Base-by-base conservation (phyloP, 2,113 vertebrate genomes). In the Callipepla squamata region DNA sequence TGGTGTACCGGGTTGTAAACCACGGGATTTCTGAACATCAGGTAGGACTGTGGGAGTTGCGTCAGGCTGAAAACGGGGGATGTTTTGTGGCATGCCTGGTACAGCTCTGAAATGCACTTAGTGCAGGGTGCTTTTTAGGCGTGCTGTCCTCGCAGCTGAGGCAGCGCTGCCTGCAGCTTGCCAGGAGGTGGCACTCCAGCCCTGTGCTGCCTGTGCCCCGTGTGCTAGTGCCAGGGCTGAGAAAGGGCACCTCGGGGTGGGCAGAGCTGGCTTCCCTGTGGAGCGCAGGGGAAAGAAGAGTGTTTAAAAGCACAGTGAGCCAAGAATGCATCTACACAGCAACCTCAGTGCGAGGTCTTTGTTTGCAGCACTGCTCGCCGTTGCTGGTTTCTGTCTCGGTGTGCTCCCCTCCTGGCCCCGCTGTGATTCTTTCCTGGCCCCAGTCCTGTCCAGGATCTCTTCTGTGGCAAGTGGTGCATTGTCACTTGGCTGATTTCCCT, bases 151-250 rank as follows among this genome's bases (percentile, higher is more conserved):
- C 51, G 63, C 0, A 11, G 62, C 3, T 5, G 51, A 34, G 62
- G 44, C 80, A n/a, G 87, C 5, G 68, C 87, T 91, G 93, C 34
- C 74, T 0, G 55, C 3, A 19, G 3, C 87, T 66, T 73, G 94
- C 94, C 96, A 15, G 87, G n/a, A 96, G 96, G 93, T 96, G 96
- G 96, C 96, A 65, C 93, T 94, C 90, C 95, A 78, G 85, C 69
- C 70, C 61, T 4, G 7, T 12, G 44, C 90, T 82, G 28, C 79
- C 81, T 20, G 42, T 32, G 21, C 78, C 92, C 79, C 87, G 81
- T 75, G 67, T 51, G 0, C 14, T 8, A 1, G 2, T 5, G n/a
- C n/a, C 1, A 0, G 2, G 28, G 47, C 3, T n/a, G 13, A 58
- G 65, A 19, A 7, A 19, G 61, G 18, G 40, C 62, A 70, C 73